These are phyloP conservation scores for Platyscapa corneri DNA, from an alignment of 1,140 invertebrate genomes.

Conservation along the genomic window DNA sequence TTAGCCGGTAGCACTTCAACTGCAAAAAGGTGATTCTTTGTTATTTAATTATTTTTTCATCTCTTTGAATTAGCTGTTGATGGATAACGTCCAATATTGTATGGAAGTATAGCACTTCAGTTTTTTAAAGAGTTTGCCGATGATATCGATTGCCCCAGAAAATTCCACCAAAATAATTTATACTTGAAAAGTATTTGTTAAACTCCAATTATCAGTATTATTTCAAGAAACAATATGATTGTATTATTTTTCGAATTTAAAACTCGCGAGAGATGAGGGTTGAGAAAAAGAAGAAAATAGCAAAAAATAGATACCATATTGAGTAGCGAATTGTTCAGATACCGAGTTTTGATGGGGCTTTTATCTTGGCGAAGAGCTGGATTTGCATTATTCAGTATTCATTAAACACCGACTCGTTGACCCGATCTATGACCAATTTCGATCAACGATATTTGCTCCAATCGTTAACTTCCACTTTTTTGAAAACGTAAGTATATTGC, in stretches of 20 bases:
- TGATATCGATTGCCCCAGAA: background rate
- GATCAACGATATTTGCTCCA: background rate
- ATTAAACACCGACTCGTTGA: background rate
- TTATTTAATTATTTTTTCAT: background rate
- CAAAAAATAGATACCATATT: background rate
- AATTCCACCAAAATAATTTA: background rate
- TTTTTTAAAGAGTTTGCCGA: too few relatives aligned
- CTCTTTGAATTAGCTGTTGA: background rate
- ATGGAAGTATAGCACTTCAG: too few relatives aligned
- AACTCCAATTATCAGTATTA: background rate
- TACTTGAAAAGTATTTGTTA: background rate
- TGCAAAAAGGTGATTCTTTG: background rate
- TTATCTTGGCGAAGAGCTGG: constrained; percentile 24
- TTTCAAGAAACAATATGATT: background rate
- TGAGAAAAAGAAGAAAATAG: background rate
- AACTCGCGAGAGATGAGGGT: too few relatives aligned
- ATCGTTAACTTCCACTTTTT: background rate
- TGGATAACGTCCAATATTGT: too few relatives aligned
- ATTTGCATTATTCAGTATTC: constrained; percentile 37
- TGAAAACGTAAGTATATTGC: background rate
- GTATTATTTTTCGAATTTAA: background rate
- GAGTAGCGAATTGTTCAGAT: constrained; percentile 13
- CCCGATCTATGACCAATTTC: background rate
- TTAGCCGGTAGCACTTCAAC: background rate
- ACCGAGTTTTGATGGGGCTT: constrained; percentile 18